Conservation (phyloP, 1,140 invertebrate genomes). For the Maconellicoccus hirsutus region DNA sequence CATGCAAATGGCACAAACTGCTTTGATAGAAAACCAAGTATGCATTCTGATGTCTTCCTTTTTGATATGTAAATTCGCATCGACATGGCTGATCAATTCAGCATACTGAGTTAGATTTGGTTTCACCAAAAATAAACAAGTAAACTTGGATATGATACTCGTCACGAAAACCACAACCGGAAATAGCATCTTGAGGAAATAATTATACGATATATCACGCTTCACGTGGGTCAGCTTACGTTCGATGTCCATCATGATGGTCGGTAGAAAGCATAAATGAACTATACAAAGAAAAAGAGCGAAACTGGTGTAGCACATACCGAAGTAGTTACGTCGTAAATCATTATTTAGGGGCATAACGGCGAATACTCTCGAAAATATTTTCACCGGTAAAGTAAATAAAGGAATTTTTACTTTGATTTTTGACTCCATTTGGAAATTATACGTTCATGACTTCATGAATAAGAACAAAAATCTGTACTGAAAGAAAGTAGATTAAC, state of each 20-base stretch:
- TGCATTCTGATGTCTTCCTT: not conserved
- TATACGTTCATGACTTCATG: too few relatives aligned
- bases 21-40: not conserved
- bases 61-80: not conserved
- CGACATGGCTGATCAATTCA: not conserved
- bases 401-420: not conserved
- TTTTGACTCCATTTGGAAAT: not conserved
- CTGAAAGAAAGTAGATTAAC: too few relatives aligned
- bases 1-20: not conserved
- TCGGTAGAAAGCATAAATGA: not conserved
- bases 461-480: too few relatives aligned
- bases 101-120: not conserved
- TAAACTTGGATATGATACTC: not conserved
- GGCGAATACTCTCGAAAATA: not conserved
- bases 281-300: not conserved
- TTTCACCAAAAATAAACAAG: not conserved
- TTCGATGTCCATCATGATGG: conserved; percentile 13
- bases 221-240: not conserved
- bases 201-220: not conserved
- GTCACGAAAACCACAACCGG: not conserved
- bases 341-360: not conserved
- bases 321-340: not conserved
- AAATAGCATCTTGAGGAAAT: conserved; percentile 12
- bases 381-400: not conserved
- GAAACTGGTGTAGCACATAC: not conserved